Base-by-base conservation (phyloP, 2,113 vertebrate species). In the Anoplopoma fimbria region DNA sequence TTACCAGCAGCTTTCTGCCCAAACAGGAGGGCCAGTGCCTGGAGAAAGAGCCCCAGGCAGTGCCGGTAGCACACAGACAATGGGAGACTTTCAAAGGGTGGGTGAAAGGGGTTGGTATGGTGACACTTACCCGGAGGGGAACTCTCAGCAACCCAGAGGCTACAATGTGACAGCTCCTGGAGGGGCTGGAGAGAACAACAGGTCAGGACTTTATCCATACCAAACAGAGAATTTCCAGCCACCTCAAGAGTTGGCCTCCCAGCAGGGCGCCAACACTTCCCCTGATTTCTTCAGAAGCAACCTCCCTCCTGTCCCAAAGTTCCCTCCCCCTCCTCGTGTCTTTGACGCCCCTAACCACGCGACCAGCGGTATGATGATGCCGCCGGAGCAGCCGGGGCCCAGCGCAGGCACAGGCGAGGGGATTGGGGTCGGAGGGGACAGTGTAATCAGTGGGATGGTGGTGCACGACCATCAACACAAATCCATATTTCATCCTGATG, bases 1-100 rank as follows among this genome's bases (percentile, higher is more conserved):
- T 82, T 96, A 96, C 77, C 97, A 96, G 75, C 95, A 95, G 51
- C 95, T 97, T 15, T 94, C 97, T 76, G 95, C 95, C 3, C 93
- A 94, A 1, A 92, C 96, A 3, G 96, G 95, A 7, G 96, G 96
- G 47, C 94, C 93, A 0, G 90, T 95, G 64, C 92, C 95, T 89
- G 96, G 96, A 78, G 96, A 96, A 17, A 94, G 96, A 9, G 95
- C 95, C 33, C 95, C 95, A 87, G 96, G 97, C 1, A 92, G 95
- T 73, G 36, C 60, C 4, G 89, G 84, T 42, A 69, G 94, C 75
- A 88, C 94, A 31, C 94, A 96, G 93, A 89, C 95, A 0, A 94
- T 91, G 4, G 96, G 96, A 58, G 95, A 95, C 0, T 97, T 97
- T 82, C 96, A 95, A 91, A 64, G 77, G 62, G 65, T 38, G n/a